Evolutionary conservation across 2,888 invertebrate genomes (phyloP), one percentile per base, ranked within the genome.

Genomic region (Drosophila birchii): DNA sequence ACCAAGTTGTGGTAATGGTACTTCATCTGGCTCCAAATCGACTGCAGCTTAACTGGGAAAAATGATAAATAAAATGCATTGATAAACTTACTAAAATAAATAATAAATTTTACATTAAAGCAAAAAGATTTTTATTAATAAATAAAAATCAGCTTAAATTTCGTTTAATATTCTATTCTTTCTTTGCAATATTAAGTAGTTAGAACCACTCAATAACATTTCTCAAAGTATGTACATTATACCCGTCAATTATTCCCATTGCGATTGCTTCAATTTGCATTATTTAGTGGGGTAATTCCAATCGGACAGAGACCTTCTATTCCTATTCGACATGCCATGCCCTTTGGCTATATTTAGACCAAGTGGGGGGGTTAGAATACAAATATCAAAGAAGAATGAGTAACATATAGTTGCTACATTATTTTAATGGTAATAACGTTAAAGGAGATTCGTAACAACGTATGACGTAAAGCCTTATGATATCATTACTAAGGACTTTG

Each of bases 11-110:
- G 91, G 29, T 91, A 91, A 51, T 91, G 91, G 58, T 91, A 91
- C 77, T 91, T 91, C 91, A 91, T 91, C 76, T 91, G 91, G 34
- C 91, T 91, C 91, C 91, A 91, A 49, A 91, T 91, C 26, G 91
- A 91, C 59, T 91, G 91, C 16, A 91, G 73, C 71, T 91, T 91
- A 0, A 91, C 91, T 91, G 57, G 38, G 1, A 11, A 47, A 7
- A 0, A n/a, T n/a, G n/a, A 11, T 3, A 18, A 7, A 32, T 18
- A 12, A 18, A 32, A 8, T n/a, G 3, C 11, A 5, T 41, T 41
- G 9, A 18, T 5, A 29, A 29, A 7, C 1, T 29, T 29, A 29
- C 1, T 29, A 29, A 29, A 29, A 29, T 29, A 29, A 29, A 29
- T 29, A 29, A 26, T 26, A 26, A 26, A 26, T 26, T 26, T 26